Evolutionary conservation across 2,113 vertebrate species (phyloP), one percentile per base, ranked within the genome.

Genomic region (Tringa solitaria): DNA sequence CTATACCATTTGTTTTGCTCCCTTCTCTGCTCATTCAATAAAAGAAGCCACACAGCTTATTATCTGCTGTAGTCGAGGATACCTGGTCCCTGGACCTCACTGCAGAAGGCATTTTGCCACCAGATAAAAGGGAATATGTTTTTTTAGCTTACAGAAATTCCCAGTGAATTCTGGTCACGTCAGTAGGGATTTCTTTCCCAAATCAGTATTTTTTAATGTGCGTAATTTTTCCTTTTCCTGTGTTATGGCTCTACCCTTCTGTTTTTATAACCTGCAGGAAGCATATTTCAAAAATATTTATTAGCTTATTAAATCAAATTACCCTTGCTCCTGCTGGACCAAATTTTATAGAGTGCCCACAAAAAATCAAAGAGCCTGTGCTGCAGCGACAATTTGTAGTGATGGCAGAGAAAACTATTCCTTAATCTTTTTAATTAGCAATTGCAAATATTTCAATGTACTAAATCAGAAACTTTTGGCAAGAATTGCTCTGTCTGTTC

Each of bases 271-370:
- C 90, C 93, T 84, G 74, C 85, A 93, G 94, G 93, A 95, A 96
- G 65, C 90, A 94, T 96, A 95, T 94, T 96, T 97, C 92, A 94
- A 84, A 96, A 89, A 89, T 96, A 95, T 96, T 97, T 97, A 96
- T 97, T 96, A 94, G 94, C 93, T 97, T 95, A 97, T 96, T 97
- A 96, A 97, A 97, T 96, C 85, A 96, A 97, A 97, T 95, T 96
- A 90, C 85, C 48, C 86, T 81, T 93, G 68, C 87, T 96, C 69
- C 90, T 94, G 92, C 76, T 90, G 88, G 83, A 95, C 93, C 27
- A 75, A 65, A 33, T 92, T 96, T 97, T 95, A 97, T 90, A 76
- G 87, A 82, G 77, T 87, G 80, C 85, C 57, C 90, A 87, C 87
- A 95, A 95, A 95, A 85, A 92, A 93, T 86, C 75, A 93, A 94